These are phyloP conservation scores for Caenorhabditis brenneri DNA, from an alignment of 1,140 invertebrate genomes.

Conservation along the genomic window DNA sequence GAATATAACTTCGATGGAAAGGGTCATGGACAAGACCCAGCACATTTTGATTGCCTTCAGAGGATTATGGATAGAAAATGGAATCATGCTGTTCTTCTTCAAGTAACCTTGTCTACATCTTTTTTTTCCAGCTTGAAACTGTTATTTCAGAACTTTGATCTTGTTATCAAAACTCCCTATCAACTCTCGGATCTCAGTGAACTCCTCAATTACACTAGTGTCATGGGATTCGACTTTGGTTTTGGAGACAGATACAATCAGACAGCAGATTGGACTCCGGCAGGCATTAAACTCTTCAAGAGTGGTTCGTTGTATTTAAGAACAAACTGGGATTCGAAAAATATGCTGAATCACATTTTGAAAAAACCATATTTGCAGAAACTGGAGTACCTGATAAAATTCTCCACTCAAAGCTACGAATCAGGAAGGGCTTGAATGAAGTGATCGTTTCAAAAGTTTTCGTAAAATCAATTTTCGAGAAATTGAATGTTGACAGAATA, in stretches of 20 bases:
- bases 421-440: slow-evolving; percentile 5
- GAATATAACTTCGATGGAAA: slow-evolving; percentile 23
- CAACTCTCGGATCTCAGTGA: slow-evolving; percentile 13
- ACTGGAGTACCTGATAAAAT: not conserved
- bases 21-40: slow-evolving; percentile 36
- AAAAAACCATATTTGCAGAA: not conserved
- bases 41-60: slow-evolving; percentile 23
- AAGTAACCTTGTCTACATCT: not conserved
- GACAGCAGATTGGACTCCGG: slow-evolving; percentile 7
- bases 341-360: too few species aligned
- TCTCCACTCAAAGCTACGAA: not conserved
- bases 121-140: not conserved
- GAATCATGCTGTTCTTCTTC: slow-evolving; percentile 6
- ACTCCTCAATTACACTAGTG: not conserved
- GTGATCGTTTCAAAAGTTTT: not conserved
- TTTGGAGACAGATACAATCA: not conserved
- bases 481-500: not conserved
- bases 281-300: slow-evolving; percentile 19
- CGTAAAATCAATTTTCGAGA: slow-evolving; percentile 1
- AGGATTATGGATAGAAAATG: slow-evolving; percentile 7
- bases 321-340: too few species aligned
- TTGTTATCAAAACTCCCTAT: slow-evolving; percentile 29
- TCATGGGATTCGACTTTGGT: not conserved
- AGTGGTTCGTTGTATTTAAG: too few species aligned
- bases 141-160: slow-evolving; percentile 18